Base-by-base conservation (phyloP, 2,888 invertebrate genomes). In the Clepsis dumicolana region DNA sequence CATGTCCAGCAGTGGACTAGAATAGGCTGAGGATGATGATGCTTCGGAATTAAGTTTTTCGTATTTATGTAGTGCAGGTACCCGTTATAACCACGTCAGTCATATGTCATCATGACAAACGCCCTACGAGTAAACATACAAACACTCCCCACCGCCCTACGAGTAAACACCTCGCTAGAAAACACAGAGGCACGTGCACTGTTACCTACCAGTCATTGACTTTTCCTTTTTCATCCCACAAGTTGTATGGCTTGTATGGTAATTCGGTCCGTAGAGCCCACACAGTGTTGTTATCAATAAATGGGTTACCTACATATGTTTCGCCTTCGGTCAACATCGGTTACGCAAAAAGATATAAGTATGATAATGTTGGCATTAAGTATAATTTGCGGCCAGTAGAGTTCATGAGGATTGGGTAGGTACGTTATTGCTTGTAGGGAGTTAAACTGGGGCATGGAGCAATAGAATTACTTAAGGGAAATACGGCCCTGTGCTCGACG, bases 291-390 rank as follows among this genome's bases (percentile, higher is more conserved):
- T 52, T 27, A 21, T 7, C 53, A 35, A 16, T 35, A 56, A 66
- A 61, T 35, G 35, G 61, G 66, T 66, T 21, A 66, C 66, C 66
- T 61, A 66, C 18, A 61, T 62, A 53, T 32, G 16, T 2, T 16
- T n/a, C n/a, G n/a, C 12, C 32, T 41, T 14, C 4, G 57, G 4
- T 24, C 12, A 14, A 27, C 52, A 54, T 44, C 24, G 54, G 54
- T 66, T 66, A 62, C 66, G 21, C 54, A 54, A 60, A 65, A 16
- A 14, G 32, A 56, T 21, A 12, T 44, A 16, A 44, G 8, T 5
- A 44, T n/a, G 54, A 32, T 32, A 32, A 32, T 54, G 29, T 4
- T 12, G 12, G 3, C 32, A 32, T 32, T 54, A 32, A 54, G 18
- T 16, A 32, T 54, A 32, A 54, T 54, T 54, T 54, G 18, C 18